Evolutionary conservation across 2,113 vertebrate species (phyloP).

Genomic region (Amazona guildingii): DNA sequence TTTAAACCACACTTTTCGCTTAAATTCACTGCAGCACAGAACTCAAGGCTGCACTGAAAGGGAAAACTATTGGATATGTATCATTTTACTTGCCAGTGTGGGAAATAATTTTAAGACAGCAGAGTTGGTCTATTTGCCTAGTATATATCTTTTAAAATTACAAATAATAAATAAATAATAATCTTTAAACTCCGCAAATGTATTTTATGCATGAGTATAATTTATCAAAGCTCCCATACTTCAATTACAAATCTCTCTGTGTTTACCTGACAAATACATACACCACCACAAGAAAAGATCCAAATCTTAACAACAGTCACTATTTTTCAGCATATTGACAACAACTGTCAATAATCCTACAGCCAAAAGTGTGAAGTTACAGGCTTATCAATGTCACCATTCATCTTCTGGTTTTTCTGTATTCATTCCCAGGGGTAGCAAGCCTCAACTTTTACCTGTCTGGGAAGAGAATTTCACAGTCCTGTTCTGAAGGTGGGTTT

Average conservation of each 20-base stretch:
- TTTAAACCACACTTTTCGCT: constrained; percentile 6
- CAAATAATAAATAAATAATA: not conserved
- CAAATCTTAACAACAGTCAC: not conserved
- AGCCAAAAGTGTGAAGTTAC: not conserved
- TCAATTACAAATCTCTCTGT: not conserved
- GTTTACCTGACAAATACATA: not conserved
- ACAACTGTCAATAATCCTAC: not conserved
- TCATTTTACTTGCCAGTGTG: not conserved
- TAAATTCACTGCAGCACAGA: not conserved
- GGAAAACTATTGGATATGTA: not conserved
- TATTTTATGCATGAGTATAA: not conserved
- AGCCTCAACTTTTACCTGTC: not conserved
- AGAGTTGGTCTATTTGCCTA: not conserved
- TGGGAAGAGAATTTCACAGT: not conserved
- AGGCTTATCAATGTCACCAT: not conserved
- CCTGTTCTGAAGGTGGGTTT: not conserved
- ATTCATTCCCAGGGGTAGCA: not conserved
- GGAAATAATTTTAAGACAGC: not conserved
- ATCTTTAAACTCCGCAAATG: not conserved
- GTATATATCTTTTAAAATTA: not conserved
- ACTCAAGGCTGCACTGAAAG: not conserved
- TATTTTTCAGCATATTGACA: not conserved
- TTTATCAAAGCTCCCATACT: not conserved
- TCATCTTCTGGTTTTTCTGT: not conserved
- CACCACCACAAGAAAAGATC: not conserved